Evolutionary conservation across 2,888 invertebrate species (phyloP).

Genomic region (Parnassius apollo): DNA sequence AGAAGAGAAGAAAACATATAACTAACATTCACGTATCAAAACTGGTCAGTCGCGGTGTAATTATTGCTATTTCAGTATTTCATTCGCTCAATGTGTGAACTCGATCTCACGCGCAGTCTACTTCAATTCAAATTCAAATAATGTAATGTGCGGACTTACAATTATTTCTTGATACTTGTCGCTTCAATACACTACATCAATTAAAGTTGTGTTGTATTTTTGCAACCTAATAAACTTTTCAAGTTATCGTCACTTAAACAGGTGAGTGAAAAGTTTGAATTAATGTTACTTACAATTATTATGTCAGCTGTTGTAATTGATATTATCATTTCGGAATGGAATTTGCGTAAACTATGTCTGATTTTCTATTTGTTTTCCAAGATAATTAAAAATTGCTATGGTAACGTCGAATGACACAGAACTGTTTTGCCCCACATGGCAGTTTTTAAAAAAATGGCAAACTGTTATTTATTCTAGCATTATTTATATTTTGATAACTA

Average conservation of each 20-base stretch:
- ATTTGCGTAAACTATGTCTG: conserved; percentile 2
- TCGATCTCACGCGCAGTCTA: conserved; percentile 51
- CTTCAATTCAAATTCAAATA: conserved; percentile 56
- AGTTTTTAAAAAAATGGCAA: background rate
- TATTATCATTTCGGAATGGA: conserved; percentile 3
- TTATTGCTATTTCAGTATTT: conserved; percentile 45
- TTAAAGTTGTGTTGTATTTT: conserved; percentile 23
- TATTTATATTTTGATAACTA: no score
- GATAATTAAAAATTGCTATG: conserved; percentile 19
- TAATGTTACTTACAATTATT: background rate
- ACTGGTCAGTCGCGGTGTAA: conserved; percentile 10
- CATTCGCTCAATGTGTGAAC: conserved; percentile 40
- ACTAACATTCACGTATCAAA: conserved; percentile 21
- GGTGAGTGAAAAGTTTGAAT: conserved; percentile 29
- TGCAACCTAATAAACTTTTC: conserved; percentile 12
- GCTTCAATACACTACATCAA: conserved; percentile 39
- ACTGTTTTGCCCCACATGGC: conserved; percentile 22
- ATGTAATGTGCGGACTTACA: conserved; percentile 41
- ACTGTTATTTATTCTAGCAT: no score
- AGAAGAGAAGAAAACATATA: background rate
- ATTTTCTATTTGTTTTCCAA: no score
- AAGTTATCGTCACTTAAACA: conserved; percentile 12
- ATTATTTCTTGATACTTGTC: conserved; percentile 52
- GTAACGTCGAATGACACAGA: conserved; percentile 16
- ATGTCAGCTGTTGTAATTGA: background rate